phyloP scores from a whole-genome alignment of 2,888 invertebrate genomes.

The Xestia xanthographa region DNA sequence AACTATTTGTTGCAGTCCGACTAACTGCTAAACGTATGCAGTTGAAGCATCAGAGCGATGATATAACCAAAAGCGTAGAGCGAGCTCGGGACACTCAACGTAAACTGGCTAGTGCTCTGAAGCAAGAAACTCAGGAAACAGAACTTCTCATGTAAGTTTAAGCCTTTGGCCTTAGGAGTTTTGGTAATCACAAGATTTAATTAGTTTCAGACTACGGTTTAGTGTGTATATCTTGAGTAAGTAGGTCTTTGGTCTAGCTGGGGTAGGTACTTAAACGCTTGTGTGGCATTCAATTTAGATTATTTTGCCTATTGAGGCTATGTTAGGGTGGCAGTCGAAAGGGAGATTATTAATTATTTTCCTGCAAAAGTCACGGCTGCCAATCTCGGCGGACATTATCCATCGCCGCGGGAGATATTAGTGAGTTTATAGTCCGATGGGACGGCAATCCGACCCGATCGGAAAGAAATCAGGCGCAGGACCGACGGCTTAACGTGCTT shows the following conservation, averaged over 20 bases:
- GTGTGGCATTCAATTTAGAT: neutral
- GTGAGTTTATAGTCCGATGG: neutral
- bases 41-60: conserved; percentile 78
- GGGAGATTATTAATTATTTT: neutral
- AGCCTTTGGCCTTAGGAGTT: neutral
- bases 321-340: neutral
- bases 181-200: neutral
- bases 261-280: neutral
- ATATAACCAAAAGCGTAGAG: conserved; percentile 71
- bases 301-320: neutral
- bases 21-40: conserved; percentile 81
- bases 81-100: conserved; percentile 65
- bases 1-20: conserved; percentile 70
- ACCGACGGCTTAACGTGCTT: too few relatives aligned
- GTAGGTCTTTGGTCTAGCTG: neutral
- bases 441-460: neutral
- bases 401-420: neutral
- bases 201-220: conserved; percentile 8
- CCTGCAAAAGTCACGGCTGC: neutral
- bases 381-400: neutral
- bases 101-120: conserved; percentile 69
- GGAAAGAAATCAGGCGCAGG: neutral
- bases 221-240: conserved; percentile 4
- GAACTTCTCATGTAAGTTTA: conserved; percentile 71
- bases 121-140: conserved; percentile 71